A percentile compares a stretch with the other conserved stretches of the same genome.
These are phyloP conservation scores for Tragelaphus scriptus DNA, from an alignment of 2,113 vertebrate species.

Conservation along the genomic window DNA sequence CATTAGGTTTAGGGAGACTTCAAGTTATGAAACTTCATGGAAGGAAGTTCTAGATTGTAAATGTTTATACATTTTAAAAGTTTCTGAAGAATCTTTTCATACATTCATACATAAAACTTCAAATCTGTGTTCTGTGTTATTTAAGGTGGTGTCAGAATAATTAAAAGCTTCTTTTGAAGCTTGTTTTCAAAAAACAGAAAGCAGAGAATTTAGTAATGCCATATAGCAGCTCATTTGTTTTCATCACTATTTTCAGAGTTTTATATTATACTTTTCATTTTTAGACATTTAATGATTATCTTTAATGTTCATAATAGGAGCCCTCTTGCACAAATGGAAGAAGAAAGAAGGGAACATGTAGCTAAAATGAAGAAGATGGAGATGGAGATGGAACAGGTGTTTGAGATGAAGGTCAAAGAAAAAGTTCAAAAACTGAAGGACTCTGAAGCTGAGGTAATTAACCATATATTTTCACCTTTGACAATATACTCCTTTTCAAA, in stretches of 20 bases:
- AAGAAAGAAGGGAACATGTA: conserved; percentile 96
- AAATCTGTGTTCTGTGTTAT: not conserved
- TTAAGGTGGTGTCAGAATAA: not conserved
- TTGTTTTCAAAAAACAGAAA: not conserved
- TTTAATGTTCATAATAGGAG: conserved; percentile 84
- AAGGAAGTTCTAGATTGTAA: not conserved
- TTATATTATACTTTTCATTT: not conserved
- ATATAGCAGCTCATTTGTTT: not conserved
- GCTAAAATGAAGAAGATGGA: conserved; percentile 99
- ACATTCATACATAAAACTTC: not conserved
- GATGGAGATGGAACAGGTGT: conserved; percentile 99
- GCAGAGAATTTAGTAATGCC: not conserved
- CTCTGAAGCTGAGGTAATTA: conserved; percentile 96
- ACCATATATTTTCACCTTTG: not conserved
- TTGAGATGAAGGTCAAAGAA: conserved; percentile 99
- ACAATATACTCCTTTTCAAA: not conserved
- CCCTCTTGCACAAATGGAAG: conserved; percentile 98
- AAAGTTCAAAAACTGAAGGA: conserved; percentile 99
- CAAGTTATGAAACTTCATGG: not conserved
- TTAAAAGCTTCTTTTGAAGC: not conserved
- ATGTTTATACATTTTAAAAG: not conserved
- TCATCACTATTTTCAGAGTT: not conserved
- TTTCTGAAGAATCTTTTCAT: not conserved
- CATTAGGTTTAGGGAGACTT: not conserved
- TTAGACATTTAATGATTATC: conserved; percentile 15